Conservation (phyloP, 2,888 invertebrate species). For the Hirtodrosophila alboralis region DNA sequence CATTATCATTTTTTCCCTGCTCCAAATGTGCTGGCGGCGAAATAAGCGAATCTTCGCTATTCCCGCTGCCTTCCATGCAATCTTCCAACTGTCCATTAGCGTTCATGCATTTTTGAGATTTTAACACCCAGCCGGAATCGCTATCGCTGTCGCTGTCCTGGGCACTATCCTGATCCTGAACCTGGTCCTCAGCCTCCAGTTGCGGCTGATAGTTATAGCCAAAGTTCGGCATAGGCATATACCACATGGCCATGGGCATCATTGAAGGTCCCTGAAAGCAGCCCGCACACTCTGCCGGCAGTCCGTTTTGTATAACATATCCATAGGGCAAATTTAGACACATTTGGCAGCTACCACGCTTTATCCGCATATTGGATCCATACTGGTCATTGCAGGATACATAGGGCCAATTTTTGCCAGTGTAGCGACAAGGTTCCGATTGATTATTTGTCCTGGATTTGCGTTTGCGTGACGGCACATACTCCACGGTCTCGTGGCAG, state of each 20-base stretch:
- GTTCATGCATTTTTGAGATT: constrained; percentile 56
- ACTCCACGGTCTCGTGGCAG: constrained; percentile 69
- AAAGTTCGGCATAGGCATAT: constrained; percentile 22
- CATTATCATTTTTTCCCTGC: not conserved
- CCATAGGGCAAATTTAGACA: constrained; percentile 61
- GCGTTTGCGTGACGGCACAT: constrained; percentile 58
- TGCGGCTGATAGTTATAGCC: constrained; percentile 14
- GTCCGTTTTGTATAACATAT: constrained; percentile 54
- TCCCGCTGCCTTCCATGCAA: constrained; percentile 40
- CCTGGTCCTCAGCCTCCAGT: not conserved
- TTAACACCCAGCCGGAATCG: constrained; percentile 36
- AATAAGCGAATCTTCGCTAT: constrained; percentile 1
- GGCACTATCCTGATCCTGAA: not conserved
- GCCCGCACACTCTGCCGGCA: constrained; percentile 55
- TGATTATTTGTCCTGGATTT: constrained; percentile 12
- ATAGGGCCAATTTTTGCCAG: constrained; percentile 64
- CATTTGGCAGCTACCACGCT: constrained; percentile 46
- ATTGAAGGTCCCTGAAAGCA: constrained; percentile 50
- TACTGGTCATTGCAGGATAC: constrained; percentile 36
- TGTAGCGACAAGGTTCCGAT: constrained; percentile 30
- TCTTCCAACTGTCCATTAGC: constrained; percentile 55
- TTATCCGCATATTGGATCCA: not conserved
- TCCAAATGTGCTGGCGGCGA: constrained; percentile 33
- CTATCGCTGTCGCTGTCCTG: constrained; percentile 7
- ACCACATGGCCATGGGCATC: constrained; percentile 35